Base-by-base conservation (phyloP, 2,797 vertebrate genomes). In the Chrysocyon brachyurus region DNA sequence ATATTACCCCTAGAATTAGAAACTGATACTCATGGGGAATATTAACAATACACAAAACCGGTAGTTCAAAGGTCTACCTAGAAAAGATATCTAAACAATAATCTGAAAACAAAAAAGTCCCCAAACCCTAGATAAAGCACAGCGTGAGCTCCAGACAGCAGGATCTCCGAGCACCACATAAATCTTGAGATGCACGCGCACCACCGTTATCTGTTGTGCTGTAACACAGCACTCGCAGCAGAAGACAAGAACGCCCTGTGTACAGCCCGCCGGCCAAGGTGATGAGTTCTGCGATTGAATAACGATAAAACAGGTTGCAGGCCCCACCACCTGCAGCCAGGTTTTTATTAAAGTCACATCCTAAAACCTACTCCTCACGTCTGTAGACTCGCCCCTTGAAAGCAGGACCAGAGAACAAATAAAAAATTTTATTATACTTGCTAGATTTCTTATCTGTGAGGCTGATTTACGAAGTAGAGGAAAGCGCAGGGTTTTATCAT, bases 321-420 rank as follows among this genome's bases (percentile, higher is more conserved):
- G 70, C 33, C 82, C 59, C 15, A 36, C 75, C 87, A 93, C 84
- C 77, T 72, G 31, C 33, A 72, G 40, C 93, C 70, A 68, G 56
- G 59, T 66, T 97, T 97, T 94, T 75, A 87, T 97, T 95, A 93
- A 97, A 95, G 79, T n/a, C 49, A 26, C 70, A 84, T 84, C 28
- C 70, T 0, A 1, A 92, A 91, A 57, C n/a, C 59, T 91, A 28
- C 14, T 75, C 31, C 88, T 95, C 52, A 49, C 33, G 90, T 94
- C 78, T 87, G 64, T 36, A 82, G 64, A 81, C 31, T 73, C n/a
- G 26, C 40, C 54, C 33, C n/a, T 96, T 87, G 56, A 94, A 89
- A 97, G 82, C 82, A 83, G 68, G 94, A 97, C 88, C 85, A 90
- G 66, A 93, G 72, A 97, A 85, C 81, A 97, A 96, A 97, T 96